Percentiles rank a stretch among this genome's conserved stretches.
Conservation (phyloP, 2,888 invertebrate species). For the Callinectes sapidus region DNA sequence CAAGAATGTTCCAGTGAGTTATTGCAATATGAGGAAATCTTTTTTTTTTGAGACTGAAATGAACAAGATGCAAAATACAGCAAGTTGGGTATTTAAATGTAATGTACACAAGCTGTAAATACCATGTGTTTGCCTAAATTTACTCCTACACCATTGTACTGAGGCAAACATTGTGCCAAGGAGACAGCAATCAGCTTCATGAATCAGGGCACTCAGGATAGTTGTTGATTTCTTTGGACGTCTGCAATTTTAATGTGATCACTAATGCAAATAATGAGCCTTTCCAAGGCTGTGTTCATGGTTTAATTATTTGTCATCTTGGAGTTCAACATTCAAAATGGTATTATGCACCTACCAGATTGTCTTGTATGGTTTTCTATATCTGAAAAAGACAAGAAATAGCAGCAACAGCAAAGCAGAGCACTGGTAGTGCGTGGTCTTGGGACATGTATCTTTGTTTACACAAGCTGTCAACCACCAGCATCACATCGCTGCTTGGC, state of each 20-base stretch:
- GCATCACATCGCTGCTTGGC: neutral
- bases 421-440: neutral
- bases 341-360: neutral
- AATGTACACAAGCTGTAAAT: neutral
- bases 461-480: neutral
- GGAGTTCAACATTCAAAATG: neutral
- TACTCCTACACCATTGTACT: neutral
- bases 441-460: neutral
- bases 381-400: neutral
- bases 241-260: neutral
- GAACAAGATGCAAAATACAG: neutral
- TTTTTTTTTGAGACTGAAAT: neutral
- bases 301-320: neutral
- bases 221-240: neutral
- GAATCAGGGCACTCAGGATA: neutral
- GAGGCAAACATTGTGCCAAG: neutral
- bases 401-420: neutral
- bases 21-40: neutral
- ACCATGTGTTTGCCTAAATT: neutral
- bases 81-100: neutral
- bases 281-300: neutral
- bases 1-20: neutral
- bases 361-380: neutral
- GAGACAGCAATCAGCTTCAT: neutral
- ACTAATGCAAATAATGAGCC: neutral